phyloP scores from a whole-genome alignment of 2,797 vertebrate species.

The Acrossocheilus fasciatus region DNA sequence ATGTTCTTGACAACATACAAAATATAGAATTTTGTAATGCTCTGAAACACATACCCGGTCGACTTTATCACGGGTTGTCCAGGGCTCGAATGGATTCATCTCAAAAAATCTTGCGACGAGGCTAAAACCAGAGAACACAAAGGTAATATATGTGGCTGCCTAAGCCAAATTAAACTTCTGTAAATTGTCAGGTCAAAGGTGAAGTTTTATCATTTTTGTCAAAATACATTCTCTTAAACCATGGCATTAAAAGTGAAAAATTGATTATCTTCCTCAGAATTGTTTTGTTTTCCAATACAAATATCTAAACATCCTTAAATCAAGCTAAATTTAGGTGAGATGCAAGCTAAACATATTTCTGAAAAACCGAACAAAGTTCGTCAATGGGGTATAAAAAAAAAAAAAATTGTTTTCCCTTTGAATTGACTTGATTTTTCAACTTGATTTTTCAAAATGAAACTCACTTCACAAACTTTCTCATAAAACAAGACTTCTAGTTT shows the following conservation, averaged over 20 bases:
- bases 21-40: neutral
- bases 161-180: neutral
- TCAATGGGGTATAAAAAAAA: too few relatives aligned
- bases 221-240: neutral
- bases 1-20: neutral
- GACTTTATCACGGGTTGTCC: constrained; percentile 91
- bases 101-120: constrained; percentile 83
- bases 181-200: neutral
- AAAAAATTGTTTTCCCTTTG: too few relatives aligned
- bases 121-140: constrained; percentile 71
- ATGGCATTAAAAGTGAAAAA: neutral
- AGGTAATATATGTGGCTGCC: neutral
- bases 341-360: neutral
- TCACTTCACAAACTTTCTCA: neutral
- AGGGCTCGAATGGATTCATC: constrained; percentile 88
- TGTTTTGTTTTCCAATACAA: too few relatives aligned
- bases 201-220: neutral
- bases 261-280: too few relatives aligned
- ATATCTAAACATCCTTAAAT: too few relatives aligned
- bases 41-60: constrained; percentile 84
- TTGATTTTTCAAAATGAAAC: neutral
- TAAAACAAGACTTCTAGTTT: too few relatives aligned
- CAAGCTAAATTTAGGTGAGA: neutral
- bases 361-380: too few relatives aligned
- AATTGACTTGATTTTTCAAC: too few relatives aligned